Base-by-base conservation (phyloP, 2,113 vertebrate species). In the Anoura caudifer region DNA sequence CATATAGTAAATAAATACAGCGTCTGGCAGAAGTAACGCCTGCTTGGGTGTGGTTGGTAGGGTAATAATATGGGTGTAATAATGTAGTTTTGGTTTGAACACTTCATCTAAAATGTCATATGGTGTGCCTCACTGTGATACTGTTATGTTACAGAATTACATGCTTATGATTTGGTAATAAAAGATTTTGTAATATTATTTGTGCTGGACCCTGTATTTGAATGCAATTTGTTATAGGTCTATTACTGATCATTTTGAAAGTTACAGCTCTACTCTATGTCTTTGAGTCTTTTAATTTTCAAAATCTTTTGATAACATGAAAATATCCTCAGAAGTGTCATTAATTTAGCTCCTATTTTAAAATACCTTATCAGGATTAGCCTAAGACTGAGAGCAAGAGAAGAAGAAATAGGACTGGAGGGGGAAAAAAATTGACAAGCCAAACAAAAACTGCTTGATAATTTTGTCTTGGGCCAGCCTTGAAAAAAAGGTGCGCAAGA, bases 261-360 rank as follows among this genome's bases (percentile, higher is more conserved):
- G 33, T 33, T 69, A 61, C 9, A 69, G 54, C 10, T 83, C 67
- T 9, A 83, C 26, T 91, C 41, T 72, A 24, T 52, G n/a, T 82
- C 81, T 82, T 92, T 72, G 50, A 95, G 59, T 56, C 47, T 91
- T 93, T 56, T 75, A 13, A 76, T 90, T 94, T 94, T 80, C 41
- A 80, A 94, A 95, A 59, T 3, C 1, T 45, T 91, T 82, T 63
- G 13, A 50, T 75, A 94, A 75, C 1, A 10, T 89, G 36, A 69
- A 81, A 90, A 59, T 90, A 80, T 63, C 24, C 43, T 61, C 22
- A 61, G 15, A 59, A 93, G 19, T 4, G 17, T 80, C 43, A 63
- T 56, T 91, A 85, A 31, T 38, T 94, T 94, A 94, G 63, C 20
- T 70, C 36, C 47, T 86, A 76, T 82, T 63, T 41, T 54, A 70